These are phyloP conservation scores for Globodera rostochiensis DNA, from an alignment of 1,140 invertebrate genomes.

Conservation along the genomic window DNA sequence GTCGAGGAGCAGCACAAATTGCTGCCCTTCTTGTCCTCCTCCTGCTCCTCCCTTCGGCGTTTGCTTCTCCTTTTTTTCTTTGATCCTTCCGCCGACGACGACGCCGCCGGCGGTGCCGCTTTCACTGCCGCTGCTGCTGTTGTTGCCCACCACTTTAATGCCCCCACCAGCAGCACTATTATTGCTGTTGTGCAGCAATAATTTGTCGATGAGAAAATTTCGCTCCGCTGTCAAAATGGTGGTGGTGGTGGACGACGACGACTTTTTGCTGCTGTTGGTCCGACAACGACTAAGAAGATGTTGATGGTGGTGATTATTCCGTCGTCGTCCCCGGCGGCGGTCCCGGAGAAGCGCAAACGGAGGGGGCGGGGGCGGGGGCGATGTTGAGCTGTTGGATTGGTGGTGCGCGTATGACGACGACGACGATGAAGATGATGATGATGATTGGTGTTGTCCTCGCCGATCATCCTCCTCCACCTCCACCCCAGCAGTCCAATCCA, in stretches of 20 bases:
- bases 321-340: neutral
- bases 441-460: neutral
- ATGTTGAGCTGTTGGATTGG: neutral
- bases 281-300: neutral
- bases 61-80: neutral
- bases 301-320: neutral
- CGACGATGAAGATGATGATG: neutral
- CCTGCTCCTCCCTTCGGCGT: neutral
- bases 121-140: neutral
- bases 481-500: too few relatives aligned
- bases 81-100: too few relatives aligned
- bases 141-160: slow-evolving; percentile 25
- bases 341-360: neutral
- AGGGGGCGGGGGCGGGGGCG: neutral
- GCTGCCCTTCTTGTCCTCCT: neutral
- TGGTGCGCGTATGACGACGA: neutral
- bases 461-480: neutral
- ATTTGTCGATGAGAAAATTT: slow-evolving; percentile 15
- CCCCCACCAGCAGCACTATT: neutral
- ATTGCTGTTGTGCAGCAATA: slow-evolving; percentile 9
- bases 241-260: neutral
- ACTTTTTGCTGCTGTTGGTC: neutral
- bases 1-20: neutral
- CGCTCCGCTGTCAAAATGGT: slow-evolving; percentile 3
- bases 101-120: too few relatives aligned